A percentile compares a stretch with the other conserved stretches of the same genome.
Conservation (phyloP, 2,113 vertebrate species). For the Oryzias woworae region DNA sequence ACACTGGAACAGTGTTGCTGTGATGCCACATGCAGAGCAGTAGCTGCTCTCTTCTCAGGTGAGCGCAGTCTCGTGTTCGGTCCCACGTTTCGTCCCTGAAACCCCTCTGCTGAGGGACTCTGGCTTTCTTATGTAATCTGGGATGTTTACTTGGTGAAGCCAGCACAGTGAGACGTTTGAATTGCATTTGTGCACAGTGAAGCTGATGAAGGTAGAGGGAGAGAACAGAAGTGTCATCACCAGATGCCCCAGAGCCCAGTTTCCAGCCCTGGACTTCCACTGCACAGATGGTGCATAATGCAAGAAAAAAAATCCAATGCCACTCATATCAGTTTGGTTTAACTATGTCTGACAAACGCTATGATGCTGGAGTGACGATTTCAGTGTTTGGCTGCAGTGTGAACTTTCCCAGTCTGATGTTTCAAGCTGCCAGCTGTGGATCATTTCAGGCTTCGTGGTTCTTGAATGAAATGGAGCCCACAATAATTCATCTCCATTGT, state of each 20-base stretch:
- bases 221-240: conserved; percentile 11
- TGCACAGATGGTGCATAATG: not conserved
- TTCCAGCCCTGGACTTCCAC: not conserved
- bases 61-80: conserved; percentile 4
- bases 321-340: not conserved
- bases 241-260: conserved; percentile 2
- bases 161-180: conserved; percentile 12
- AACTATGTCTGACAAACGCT: conserved; percentile 6
- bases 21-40: no score
- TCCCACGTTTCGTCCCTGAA: conserved; percentile 26
- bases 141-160: conserved; percentile 10
- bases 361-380: not conserved
- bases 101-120: conserved; percentile 21
- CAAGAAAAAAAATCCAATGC: not conserved
- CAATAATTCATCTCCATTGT: conserved; percentile 13
- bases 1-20: no score
- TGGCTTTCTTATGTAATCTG: conserved; percentile 18
- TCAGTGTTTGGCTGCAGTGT: not conserved
- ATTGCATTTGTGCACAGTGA: conserved; percentile 11
- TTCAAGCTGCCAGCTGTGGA: conserved; percentile 7
- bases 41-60: no score
- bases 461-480: conserved; percentile 1
- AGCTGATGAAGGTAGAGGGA: conserved; percentile 19
- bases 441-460: conserved; percentile 2
- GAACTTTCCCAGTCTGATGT: not conserved